Conservation (phyloP, 2,113 vertebrate species). For the Nothocercus nigrocapillus region DNA sequence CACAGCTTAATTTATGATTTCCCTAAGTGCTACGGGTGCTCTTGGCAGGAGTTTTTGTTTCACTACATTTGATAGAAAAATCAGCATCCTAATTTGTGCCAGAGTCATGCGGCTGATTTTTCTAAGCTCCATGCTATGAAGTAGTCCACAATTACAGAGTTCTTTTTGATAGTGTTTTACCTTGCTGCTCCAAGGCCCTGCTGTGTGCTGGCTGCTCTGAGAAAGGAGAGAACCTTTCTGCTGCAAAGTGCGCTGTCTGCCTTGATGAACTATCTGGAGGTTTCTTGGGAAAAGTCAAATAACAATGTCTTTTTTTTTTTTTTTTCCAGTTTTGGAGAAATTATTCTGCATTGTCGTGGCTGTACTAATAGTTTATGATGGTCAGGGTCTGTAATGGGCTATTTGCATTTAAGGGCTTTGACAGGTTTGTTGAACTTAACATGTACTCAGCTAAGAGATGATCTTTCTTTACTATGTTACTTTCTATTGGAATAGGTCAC, state of each 20-base stretch:
- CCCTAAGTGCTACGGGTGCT: neutral
- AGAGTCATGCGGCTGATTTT: neutral
- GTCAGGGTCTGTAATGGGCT: slow-evolving; percentile 38
- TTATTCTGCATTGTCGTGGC: slow-evolving; percentile 28
- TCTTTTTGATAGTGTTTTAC: neutral
- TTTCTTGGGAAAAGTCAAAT: slow-evolving; percentile 34
- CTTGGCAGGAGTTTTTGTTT: neutral
- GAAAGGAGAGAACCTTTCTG: neutral
- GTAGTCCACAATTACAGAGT: neutral
- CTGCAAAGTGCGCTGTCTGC: neutral
- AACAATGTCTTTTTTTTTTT: neutral
- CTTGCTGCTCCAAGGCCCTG: neutral
- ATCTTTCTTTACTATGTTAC: slow-evolving; percentile 38
- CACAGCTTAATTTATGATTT: neutral
- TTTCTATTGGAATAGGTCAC: slow-evolving; percentile 71
- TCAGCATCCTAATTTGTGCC: neutral
- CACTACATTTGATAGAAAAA: neutral
- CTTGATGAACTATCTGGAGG: neutral
- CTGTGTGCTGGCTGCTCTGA: neutral
- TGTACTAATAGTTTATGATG: slow-evolving; percentile 33
- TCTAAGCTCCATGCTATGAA: neutral
- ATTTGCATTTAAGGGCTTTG: slow-evolving; percentile 45
- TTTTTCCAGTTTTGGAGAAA: slow-evolving; percentile 7
- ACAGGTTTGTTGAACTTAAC: slow-evolving; percentile 55
- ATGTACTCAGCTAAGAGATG: slow-evolving; percentile 7